Evolutionary conservation across 2,113 vertebrate species (phyloP), one percentile per base, ranked within the genome.

Genomic region (Percina caprodes): DNA sequence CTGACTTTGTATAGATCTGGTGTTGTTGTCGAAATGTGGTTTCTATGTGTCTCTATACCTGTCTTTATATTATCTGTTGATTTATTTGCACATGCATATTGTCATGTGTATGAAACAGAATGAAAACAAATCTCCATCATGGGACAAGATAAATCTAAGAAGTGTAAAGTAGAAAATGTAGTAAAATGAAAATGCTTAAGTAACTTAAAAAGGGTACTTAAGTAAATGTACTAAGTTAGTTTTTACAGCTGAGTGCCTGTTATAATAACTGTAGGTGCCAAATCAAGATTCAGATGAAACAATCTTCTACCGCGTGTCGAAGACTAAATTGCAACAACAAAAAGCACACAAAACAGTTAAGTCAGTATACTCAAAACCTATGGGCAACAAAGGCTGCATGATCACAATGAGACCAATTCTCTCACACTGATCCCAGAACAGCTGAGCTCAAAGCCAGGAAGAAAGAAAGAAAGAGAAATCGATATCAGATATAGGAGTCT

Each of bases 371-470:
- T 54, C 18, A 9, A 35, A 18, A 5, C 7, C 12, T n/a, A 6
- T n/a, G 24, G 14, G 35, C 7, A 46, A 23, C 19, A n/a, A 39
- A 67, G 11, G 30, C 30, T 33, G 33, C 10, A 6, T 80, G 5
- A 59, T 52, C 33, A 13, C 15, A 52, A 23, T 46, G 51, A 2
- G 46, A 46, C 69, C 18, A n/a, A 52, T 77, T 72, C 7, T 79
- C 35, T 61, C 23, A 63, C 24, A 16, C 19, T 33, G 71, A 62
- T 13, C 45, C 21, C 16, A 55, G 54, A 80, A 60, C 26, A 66
- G 69, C 74, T 48, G 6, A 62, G 61, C 60, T 63, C 49, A 39
- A 54, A 69, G 55, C 63, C 75, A 66, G 68, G 74, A 73, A 58
- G 61, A 72, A 61, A 30, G 33, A 55, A 42, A 42, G 5, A 59